A percentile compares a stretch with the other conserved stretches of the same genome.
Conservation (phyloP, 2,888 invertebrate genomes). For the Cataglyphis cursor region DNA sequence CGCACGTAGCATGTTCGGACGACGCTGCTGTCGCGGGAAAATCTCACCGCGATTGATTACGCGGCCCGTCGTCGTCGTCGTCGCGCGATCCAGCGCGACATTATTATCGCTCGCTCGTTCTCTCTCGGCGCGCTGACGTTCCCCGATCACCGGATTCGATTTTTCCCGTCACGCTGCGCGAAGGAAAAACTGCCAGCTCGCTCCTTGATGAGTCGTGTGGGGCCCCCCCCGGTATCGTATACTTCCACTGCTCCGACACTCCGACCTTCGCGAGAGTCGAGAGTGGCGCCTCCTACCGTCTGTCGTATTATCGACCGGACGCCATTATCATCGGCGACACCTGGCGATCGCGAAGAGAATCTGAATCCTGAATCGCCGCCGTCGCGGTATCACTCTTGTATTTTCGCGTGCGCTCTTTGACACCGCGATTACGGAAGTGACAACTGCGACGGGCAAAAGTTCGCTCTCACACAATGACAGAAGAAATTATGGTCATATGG, state of each 20-base stretch:
- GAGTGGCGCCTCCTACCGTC: conserved; percentile 74
- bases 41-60: conserved; percentile 41
- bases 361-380: neutral
- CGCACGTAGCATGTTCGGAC: conserved; percentile 50
- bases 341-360: conserved; percentile 12
- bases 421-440: neutral
- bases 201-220: neutral
- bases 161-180: neutral
- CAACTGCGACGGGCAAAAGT: neutral
- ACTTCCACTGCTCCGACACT: neutral
- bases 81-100: conserved; percentile 50
- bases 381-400: conserved; percentile 9
- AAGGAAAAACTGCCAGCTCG: conserved; percentile 5
- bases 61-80: conserved; percentile 30
- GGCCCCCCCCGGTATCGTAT: neutral
- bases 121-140: neutral
- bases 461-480: neutral
- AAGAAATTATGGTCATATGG: neutral
- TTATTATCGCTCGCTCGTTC: conserved; percentile 59
- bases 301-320: conserved; percentile 81
- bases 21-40: conserved; percentile 41
- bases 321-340: conserved; percentile 72
- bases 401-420: neutral
- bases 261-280: conserved; percentile 55
- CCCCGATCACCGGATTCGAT: neutral